Evolutionary conservation across 2,797 vertebrate species (phyloP).

Genomic region (Etheostoma nigrum): DNA sequence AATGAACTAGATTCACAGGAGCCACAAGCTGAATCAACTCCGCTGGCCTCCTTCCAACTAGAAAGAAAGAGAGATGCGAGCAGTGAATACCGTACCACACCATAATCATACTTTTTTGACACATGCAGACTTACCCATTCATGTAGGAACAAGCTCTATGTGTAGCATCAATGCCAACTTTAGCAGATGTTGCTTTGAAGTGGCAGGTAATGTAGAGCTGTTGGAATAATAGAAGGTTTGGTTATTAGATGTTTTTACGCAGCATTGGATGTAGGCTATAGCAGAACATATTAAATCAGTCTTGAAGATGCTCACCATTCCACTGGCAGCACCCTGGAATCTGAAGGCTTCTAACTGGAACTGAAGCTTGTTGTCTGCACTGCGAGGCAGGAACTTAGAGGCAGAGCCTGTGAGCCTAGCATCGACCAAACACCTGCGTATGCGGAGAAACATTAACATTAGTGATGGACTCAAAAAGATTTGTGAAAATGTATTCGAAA

Average conservation of each 20-base stretch:
- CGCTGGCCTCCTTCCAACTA: constrained; percentile 76
- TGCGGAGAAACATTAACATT: constrained; percentile 9
- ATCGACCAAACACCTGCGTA: constrained; percentile 79
- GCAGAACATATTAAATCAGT: not conserved
- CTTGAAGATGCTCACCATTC: constrained; percentile 49
- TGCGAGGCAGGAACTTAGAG: constrained; percentile 71
- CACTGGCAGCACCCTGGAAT: constrained; percentile 62
- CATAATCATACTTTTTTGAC: not conserved
- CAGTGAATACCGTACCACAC: not conserved
- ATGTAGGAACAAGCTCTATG: constrained; percentile 81
- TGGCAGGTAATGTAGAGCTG: constrained; percentile 83
- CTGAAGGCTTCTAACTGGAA: constrained; percentile 81
- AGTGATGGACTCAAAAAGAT: not conserved
- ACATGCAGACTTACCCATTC: constrained; percentile 55
- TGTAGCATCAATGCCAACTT: not conserved
- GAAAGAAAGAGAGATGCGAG: constrained; percentile 6
- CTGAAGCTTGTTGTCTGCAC: constrained; percentile 57
- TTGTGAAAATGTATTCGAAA: not conserved
- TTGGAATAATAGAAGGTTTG: constrained; percentile 3
- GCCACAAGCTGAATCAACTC: constrained; percentile 58
- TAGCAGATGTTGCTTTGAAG: constrained; percentile 70
- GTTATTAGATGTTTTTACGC: not conserved
- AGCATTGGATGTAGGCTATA: not conserved
- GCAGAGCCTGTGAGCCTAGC: constrained; percentile 63
- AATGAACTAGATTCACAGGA: constrained; percentile 56